A percentile compares a stretch with the other conserved stretches of the same genome.
Evolutionary conservation across 2,113 vertebrate species (phyloP).

Genomic region (Corythoichthys haematopterus): DNA sequence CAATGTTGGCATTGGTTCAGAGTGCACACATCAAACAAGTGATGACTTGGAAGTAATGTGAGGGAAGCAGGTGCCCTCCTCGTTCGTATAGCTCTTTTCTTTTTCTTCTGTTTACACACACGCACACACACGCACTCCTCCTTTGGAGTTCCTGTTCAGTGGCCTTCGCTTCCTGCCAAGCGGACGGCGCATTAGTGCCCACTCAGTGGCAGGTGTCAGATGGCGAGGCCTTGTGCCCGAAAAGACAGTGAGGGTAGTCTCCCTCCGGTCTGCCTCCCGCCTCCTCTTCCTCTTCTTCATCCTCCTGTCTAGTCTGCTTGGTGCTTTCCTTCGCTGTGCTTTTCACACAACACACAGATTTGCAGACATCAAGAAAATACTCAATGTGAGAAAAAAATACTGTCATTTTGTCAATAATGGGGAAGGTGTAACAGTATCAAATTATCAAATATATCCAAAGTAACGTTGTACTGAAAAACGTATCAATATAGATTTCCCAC

Average conservation of each 20-base stretch:
- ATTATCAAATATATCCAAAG: too few relatives aligned
- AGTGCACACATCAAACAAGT: slow-evolving; percentile 33
- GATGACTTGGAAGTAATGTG: slow-evolving; percentile 63
- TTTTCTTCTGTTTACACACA: slow-evolving; percentile 32
- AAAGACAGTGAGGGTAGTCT: slow-evolving; percentile 64
- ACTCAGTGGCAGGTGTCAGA: slow-evolving; percentile 73
- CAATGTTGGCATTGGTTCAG: slow-evolving; percentile 26
- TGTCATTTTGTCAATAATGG: slow-evolving; percentile 32
- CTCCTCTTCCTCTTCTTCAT: slow-evolving; percentile 18
- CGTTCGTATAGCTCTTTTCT: slow-evolving; percentile 60
- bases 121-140: not conserved
- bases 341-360: slow-evolving; percentile 23
- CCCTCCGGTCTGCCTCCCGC: slow-evolving; percentile 13
- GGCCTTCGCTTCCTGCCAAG: slow-evolving; percentile 70
- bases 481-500: too few relatives aligned
- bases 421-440: not conserved
- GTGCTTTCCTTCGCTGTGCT: slow-evolving; percentile 16
- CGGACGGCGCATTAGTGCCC: slow-evolving; percentile 61
- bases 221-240: slow-evolving; percentile 65
- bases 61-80: slow-evolving; percentile 70
- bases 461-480: too few relatives aligned
- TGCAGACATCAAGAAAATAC: slow-evolving; percentile 8
- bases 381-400: not conserved
- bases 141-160: slow-evolving; percentile 27
- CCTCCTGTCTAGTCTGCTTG: slow-evolving; percentile 16